Evolutionary conservation across 2,113 vertebrate genomes (phyloP).

Genomic region (Ahaetulla prasina): DNA sequence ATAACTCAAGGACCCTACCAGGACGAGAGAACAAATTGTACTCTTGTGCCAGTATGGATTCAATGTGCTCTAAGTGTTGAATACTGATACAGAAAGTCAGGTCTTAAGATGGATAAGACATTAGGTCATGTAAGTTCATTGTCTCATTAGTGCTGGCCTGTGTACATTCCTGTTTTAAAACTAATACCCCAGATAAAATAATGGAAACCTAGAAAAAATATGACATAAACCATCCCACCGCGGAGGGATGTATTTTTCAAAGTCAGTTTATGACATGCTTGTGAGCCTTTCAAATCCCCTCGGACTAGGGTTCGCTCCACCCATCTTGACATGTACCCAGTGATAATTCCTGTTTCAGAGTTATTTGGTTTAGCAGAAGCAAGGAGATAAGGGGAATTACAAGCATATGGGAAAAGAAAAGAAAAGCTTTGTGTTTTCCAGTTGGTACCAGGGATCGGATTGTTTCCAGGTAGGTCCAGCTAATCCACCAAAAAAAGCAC

Average conservation of each 20-base stretch:
- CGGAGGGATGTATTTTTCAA: constrained; percentile 53
- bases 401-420: constrained; percentile 61
- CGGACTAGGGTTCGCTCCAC: constrained; percentile 52
- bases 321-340: constrained; percentile 34
- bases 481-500: constrained; percentile 64
- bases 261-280: constrained; percentile 46
- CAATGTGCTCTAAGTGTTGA: background rate
- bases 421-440: constrained; percentile 49
- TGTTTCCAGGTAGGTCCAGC: constrained; percentile 50
- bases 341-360: constrained; percentile 58
- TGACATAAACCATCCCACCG: constrained; percentile 46
- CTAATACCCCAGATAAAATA: constrained; percentile 45
- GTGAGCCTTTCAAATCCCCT: constrained; percentile 47
- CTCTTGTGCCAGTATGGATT: background rate
- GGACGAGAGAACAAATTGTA: constrained; percentile 1
- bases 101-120: constrained; percentile 23
- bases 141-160: constrained; percentile 44
- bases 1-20: background rate
- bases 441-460: constrained; percentile 58
- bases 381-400: constrained; percentile 60
- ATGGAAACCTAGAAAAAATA: constrained; percentile 36
- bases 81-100: constrained; percentile 12
- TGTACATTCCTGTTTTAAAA: constrained; percentile 52
- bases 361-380: constrained; percentile 46
- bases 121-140: constrained; percentile 40